phyloP scores from a whole-genome alignment of 2,113 vertebrate genomes.

The Microcebus ravelobensis region DNA sequence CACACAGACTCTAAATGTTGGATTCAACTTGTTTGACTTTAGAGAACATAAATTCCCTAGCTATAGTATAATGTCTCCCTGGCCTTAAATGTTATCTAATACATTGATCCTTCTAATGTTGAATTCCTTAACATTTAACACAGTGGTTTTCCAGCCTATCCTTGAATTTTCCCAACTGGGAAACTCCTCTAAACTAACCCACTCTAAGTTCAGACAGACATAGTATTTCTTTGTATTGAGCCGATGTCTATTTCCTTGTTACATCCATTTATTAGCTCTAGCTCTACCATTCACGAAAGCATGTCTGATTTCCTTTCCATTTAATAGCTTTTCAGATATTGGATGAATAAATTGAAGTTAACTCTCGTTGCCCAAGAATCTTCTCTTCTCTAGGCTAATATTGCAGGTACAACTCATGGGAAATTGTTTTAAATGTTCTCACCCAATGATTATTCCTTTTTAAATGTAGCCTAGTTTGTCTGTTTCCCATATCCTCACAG shows the following conservation, averaged over 20 bases:
- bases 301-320: not conserved
- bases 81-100: not conserved
- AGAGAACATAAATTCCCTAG: not conserved
- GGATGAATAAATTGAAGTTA: slow-evolving; percentile 6
- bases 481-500: not conserved
- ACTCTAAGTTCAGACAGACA: not conserved
- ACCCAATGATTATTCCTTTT: not conserved
- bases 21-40: not conserved
- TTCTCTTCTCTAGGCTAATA: slow-evolving; percentile 20
- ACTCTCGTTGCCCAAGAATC: not conserved
- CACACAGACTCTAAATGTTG: not conserved
- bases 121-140: not conserved
- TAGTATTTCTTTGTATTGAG: not conserved
- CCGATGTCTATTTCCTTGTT: not conserved
- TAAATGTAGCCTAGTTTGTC: not conserved
- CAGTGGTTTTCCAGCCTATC: not conserved
- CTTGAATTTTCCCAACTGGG: not conserved
- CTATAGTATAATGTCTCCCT: not conserved
- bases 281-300: not conserved
- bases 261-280: not conserved
- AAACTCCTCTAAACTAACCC: not conserved
- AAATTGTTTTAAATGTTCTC: slow-evolving; percentile 42
- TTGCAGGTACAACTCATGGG: not conserved
- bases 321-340: not conserved
- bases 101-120: not conserved